Base-by-base conservation (phyloP, 2,113 vertebrate species). In the Embiotoca jacksoni region DNA sequence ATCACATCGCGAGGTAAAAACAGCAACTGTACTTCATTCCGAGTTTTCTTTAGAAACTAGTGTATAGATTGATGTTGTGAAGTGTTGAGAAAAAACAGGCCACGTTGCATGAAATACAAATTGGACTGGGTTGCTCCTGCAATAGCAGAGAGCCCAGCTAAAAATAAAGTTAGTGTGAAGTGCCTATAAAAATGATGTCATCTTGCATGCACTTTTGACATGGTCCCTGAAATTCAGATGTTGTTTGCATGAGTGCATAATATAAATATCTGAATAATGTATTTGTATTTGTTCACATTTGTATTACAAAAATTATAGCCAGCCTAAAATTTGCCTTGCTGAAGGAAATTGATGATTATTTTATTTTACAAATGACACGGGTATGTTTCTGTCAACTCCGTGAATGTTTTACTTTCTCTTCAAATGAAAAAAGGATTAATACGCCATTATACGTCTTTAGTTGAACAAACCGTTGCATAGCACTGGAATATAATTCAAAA, bases 401-500 rank as follows among this genome's bases (percentile, higher is more conserved):
- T 44, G n/a, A 69, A 70, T 60, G 59, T 58, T 82, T 80, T 62
- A 41, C 35, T 65, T 63, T 78, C 30, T 71, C 16, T 52, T 23
- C 35, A 23, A 53, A 50, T 47, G 4, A 69, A 73, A 72, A 60
- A 31, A 60, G 16, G 1, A 59, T 63, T 57, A 16, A 32, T 61
- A 36, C 0, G 3, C 23, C 31, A 49, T 53, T 36, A 59, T 35
- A 53, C 56, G 47, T 78, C 35, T 67, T 55, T 72, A 60, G 41
- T 33, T 47, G 77, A 74, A 84, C 47, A 75, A 64, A 62, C 36
- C 39, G 36, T 44, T 7, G 68, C 15, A 71, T 63, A 79, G 54
- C 31, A 47, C 41, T 53, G 72, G 33, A 81, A 80, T 79, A 74
- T 61, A 76, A 82, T 83, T 78, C 60, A 72, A 61, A 78, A 75